phyloP scores from a whole-genome alignment of 2,888 invertebrate genomes.

The Coleophora deauratella region DNA sequence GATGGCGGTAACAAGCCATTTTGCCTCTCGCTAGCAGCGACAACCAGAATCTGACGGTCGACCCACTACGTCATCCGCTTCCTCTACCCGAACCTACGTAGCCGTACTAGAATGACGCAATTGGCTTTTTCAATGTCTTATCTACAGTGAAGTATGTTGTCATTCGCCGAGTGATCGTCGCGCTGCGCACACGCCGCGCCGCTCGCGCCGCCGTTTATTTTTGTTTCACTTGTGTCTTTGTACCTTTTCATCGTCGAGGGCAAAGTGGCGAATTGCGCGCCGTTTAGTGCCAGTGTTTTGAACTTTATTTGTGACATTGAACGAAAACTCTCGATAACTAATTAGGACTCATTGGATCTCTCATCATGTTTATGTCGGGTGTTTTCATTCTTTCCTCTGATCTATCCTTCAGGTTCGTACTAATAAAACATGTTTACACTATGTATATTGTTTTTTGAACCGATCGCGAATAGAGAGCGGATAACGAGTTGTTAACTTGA shows the following conservation, averaged over 20 bases:
- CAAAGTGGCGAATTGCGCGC: constrained; percentile 63
- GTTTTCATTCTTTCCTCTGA: constrained; percentile 63
- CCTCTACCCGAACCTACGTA: constrained; percentile 60
- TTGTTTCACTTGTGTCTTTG: constrained; percentile 59
- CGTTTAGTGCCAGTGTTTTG: constrained; percentile 62
- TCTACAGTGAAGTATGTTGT: constrained; percentile 68
- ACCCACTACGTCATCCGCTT: constrained; percentile 58
- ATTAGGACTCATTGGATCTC: constrained; percentile 31
- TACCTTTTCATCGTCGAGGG: constrained; percentile 60
- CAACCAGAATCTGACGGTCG: too few relatives aligned
- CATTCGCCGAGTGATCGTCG: constrained; percentile 62
- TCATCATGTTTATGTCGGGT: constrained; percentile 64
- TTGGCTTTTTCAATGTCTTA: constrained; percentile 74
- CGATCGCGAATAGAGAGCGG: constrained; percentile 42
- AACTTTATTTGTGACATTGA: constrained; percentile 55
- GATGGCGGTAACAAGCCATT: too few relatives aligned
- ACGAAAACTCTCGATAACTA: constrained; percentile 36
- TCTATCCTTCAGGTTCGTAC: constrained; percentile 63
- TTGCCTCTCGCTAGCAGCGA: too few relatives aligned
- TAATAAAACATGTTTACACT: constrained; percentile 33
- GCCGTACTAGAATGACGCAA: constrained; percentile 67
- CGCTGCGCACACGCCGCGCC: constrained; percentile 58
- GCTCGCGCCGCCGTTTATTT: constrained; percentile 43
- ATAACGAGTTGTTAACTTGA: constrained; percentile 54
- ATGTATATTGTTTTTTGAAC: constrained; percentile 32